phyloP scores from a whole-genome alignment of 2,797 vertebrate genomes.

The Eurystomus glaucurus region DNA sequence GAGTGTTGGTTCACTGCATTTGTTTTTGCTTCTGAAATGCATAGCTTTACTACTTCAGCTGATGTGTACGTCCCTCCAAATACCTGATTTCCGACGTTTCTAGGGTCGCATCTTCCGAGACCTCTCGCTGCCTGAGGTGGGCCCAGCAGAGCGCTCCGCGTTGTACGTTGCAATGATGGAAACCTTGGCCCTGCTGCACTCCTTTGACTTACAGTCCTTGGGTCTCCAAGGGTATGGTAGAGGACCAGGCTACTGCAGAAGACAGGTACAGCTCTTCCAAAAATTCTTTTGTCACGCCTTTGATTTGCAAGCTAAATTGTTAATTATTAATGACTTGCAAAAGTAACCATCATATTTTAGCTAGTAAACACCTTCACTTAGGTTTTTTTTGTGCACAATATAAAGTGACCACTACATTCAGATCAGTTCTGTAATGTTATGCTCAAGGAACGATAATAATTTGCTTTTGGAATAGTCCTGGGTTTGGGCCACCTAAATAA shows the following conservation, averaged over 20 bases:
- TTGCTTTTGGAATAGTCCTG: neutral
- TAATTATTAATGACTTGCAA: neutral
- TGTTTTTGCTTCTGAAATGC: neutral
- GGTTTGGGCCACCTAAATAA: neutral
- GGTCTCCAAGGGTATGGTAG: conserved; percentile 88
- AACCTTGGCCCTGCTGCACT: conserved; percentile 90
- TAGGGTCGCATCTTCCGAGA: conserved; percentile 94
- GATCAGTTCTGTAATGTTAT: neutral
- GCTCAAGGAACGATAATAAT: neutral
- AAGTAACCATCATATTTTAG: neutral
- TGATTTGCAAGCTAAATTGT: neutral
- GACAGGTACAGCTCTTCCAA: conserved; percentile 87
- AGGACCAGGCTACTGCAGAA: conserved; percentile 91
- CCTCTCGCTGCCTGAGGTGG: conserved; percentile 85
- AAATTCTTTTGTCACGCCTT: neutral
- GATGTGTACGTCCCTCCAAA: neutral
- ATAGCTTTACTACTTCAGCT: neutral
- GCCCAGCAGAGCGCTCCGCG: conserved; percentile 88
- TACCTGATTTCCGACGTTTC: neutral
- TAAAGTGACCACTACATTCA: neutral
- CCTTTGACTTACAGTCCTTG: conserved; percentile 83
- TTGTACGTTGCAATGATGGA: conserved; percentile 90
- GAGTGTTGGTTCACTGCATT: neutral
- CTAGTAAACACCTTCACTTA: neutral
- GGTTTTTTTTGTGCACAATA: neutral